A percentile compares a stretch with the other conserved stretches of the same genome.
These are phyloP conservation scores for Girardia tigrina DNA, from an alignment of 2,888 invertebrate species.

Conservation along the genomic window DNA sequence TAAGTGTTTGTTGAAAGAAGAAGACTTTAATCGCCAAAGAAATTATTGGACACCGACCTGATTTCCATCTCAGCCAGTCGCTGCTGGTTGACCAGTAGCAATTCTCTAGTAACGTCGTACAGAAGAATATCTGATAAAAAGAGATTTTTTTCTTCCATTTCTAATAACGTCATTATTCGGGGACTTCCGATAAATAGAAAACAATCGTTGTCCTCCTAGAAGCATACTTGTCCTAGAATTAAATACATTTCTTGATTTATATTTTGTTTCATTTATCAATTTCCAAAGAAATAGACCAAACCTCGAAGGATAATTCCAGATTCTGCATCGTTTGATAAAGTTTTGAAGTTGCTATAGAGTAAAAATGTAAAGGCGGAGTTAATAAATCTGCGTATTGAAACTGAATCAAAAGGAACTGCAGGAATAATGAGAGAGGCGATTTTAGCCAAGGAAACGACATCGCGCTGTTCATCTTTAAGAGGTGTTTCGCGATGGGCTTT, in stretches of 20 bases:
- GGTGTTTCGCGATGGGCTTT: too few species aligned
- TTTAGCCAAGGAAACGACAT: conserved; percentile 38
- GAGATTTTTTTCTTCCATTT: conserved; percentile 43
- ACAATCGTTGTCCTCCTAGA: conserved; percentile 41
- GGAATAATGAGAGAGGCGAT: conserved; percentile 42
- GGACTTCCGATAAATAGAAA: conserved; percentile 46
- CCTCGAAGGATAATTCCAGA: background rate
- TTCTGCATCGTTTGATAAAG: background rate
- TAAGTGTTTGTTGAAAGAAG: conserved; percentile 45
- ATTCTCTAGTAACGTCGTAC: conserved; percentile 46
- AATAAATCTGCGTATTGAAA: conserved; percentile 42
- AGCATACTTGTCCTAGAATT: conserved; percentile 44
- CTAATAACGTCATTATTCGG: conserved; percentile 42
- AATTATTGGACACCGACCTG: conserved; percentile 39
- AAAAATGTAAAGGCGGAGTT: conserved; percentile 43
- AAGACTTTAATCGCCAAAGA: too few species aligned
- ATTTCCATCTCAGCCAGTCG: conserved; percentile 46
- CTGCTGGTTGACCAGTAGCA: conserved; percentile 46
- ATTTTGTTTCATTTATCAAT: too few species aligned
- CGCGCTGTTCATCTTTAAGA: conserved; percentile 17
- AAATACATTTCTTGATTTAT: too few species aligned
- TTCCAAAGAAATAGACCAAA: background rate
- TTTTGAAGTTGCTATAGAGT: conserved; percentile 20
- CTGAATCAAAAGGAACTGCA: conserved; percentile 41
- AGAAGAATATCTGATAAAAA: conserved; percentile 46